Evolutionary conservation across 1,140 invertebrate genomes (phyloP).

Genomic region (Holotrichia oblita): DNA sequence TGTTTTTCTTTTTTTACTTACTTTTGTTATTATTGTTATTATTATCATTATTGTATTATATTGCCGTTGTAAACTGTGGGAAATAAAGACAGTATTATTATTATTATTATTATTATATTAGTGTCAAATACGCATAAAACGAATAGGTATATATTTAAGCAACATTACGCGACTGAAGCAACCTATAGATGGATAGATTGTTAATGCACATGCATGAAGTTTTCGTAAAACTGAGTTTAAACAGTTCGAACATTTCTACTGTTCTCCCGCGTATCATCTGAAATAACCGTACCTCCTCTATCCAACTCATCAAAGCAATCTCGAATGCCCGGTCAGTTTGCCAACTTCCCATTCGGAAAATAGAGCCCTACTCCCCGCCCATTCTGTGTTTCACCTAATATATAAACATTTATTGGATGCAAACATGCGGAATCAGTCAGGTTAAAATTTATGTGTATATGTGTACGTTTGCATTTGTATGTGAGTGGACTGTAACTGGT

Average conservation of each 20-base stretch:
- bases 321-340: not conserved
- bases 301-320: not conserved
- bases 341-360: not conserved
- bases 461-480: not conserved
- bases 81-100: too few relatives aligned
- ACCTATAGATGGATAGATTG: not conserved
- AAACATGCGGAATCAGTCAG: constrained; percentile 31
- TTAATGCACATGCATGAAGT: not conserved
- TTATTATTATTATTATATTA: too few relatives aligned
- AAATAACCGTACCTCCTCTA: not conserved
- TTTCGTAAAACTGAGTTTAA: not conserved
- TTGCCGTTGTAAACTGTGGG: too few relatives aligned
- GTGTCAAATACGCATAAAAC: too few relatives aligned
- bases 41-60: too few relatives aligned
- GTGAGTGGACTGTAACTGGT: not conserved
- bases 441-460: constrained; percentile 14
- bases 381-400: constrained; percentile 21
- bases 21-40: too few relatives aligned
- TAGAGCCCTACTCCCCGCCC: not conserved
- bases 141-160: too few relatives aligned
- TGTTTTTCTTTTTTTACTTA: too few relatives aligned
- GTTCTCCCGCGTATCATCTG: not conserved
- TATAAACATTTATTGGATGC: constrained; percentile 37
- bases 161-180: too few relatives aligned
- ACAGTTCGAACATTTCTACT: not conserved